A percentile compares a stretch with the other conserved stretches of the same genome.
These are phyloP conservation scores for Argynnis bischoffii DNA, from an alignment of 2,888 invertebrate species.

Conservation along the genomic window DNA sequence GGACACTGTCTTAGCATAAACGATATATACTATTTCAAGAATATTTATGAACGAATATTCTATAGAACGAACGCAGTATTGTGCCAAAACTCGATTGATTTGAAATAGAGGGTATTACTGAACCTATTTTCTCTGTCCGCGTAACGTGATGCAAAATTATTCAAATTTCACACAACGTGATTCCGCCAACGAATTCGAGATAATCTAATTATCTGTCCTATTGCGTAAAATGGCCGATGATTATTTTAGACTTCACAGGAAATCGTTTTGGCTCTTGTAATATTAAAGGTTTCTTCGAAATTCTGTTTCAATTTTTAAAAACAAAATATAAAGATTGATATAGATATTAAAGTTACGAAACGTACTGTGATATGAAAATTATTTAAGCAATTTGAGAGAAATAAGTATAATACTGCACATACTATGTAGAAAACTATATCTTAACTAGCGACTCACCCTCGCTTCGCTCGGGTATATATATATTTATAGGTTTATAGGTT, in stretches of 20 bases:
- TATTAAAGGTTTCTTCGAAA: slow-evolving; percentile 10
- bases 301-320: neutral
- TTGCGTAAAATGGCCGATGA: slow-evolving; percentile 33
- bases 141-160: slow-evolving; percentile 59
- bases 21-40: neutral
- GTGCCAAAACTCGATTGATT: neutral
- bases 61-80: neutral
- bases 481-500: too few relatives aligned
- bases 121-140: slow-evolving; percentile 44
- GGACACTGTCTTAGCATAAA: too few relatives aligned
- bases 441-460: too few relatives aligned
- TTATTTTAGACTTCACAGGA: slow-evolving; percentile 31
- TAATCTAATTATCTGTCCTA: slow-evolving; percentile 43
- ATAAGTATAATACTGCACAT: too few relatives aligned
- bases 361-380: too few relatives aligned
- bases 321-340: too few relatives aligned
- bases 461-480: too few relatives aligned
- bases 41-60: neutral
- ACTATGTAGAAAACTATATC: too few relatives aligned
- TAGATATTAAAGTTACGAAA: too few relatives aligned
- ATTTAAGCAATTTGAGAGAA: too few relatives aligned
- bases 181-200: slow-evolving; percentile 46
- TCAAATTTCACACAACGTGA: slow-evolving; percentile 58
- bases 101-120: slow-evolving; percentile 11
- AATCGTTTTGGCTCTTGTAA: slow-evolving; percentile 29